A percentile compares a stretch with the other conserved stretches of the same genome.
phyloP scores from a whole-genome alignment of 2,113 vertebrate species.

The Lepus americanus region DNA sequence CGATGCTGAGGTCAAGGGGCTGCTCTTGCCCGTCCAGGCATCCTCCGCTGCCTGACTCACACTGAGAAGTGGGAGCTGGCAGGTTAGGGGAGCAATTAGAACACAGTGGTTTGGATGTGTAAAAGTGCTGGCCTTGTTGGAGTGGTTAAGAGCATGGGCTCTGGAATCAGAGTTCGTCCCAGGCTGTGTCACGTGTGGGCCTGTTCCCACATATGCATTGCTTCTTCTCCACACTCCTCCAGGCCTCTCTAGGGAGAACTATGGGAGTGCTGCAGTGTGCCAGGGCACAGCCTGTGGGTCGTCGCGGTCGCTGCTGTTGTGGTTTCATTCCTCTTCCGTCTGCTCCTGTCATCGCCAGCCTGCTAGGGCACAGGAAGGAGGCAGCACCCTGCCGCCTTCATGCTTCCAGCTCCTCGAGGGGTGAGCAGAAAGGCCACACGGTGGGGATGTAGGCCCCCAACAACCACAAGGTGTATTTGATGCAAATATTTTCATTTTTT shows the following conservation, averaged over 20 bases:
- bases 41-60: constrained; percentile 35
- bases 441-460: background rate
- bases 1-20: background rate
- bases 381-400: too few relatives aligned
- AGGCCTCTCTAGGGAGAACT: background rate
- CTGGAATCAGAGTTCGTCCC: background rate
- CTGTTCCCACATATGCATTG: background rate
- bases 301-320: too few relatives aligned
- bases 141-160: background rate
- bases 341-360: too few relatives aligned
- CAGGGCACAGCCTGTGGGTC: background rate
- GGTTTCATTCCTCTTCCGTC: background rate
- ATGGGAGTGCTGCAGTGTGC: rapidly evolving
- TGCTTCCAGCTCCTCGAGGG: background rate
- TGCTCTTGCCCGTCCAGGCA: background rate
- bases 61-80: background rate
- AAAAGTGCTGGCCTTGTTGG: background rate
- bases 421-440: background rate
- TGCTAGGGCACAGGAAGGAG: background rate
- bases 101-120: background rate
- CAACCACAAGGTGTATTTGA: too few relatives aligned
- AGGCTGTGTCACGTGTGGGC: background rate
- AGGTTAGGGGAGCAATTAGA: background rate
- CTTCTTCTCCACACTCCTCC: background rate
- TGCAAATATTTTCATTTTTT: background rate